Conservation (phyloP, 2,113 vertebrate species). For the Carlito syrichta region DNA sequence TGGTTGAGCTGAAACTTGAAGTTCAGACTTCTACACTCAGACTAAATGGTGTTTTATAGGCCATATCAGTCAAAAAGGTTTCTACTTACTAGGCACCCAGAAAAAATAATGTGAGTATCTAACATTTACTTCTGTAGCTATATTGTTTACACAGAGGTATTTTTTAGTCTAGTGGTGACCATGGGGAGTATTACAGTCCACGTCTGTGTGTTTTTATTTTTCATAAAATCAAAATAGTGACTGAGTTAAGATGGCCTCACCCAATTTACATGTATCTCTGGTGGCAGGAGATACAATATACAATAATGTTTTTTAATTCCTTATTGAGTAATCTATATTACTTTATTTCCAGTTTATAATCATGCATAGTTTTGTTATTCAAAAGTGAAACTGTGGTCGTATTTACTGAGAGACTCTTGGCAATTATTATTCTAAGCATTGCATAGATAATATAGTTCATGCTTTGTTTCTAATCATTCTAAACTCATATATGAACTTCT, state of each 20-base stretch:
- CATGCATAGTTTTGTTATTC: not conserved
- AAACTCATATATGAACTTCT: slow-evolving; percentile 1
- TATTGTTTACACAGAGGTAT: not conserved
- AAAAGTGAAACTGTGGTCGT: not conserved
- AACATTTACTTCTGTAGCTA: not conserved
- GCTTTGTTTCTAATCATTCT: not conserved
- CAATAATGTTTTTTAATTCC: not conserved
- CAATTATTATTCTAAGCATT: not conserved
- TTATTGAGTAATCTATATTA: not conserved
- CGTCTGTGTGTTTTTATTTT: not conserved
- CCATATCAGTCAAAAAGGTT: not conserved
- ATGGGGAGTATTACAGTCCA: not conserved
- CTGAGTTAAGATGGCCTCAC: not conserved
- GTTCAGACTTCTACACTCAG: not conserved
- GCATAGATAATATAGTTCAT: not conserved
- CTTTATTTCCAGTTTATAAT: slow-evolving; percentile 27
- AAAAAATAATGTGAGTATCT: not conserved
- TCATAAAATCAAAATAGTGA: not conserved
- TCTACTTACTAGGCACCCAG: not conserved
- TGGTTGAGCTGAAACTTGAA: not conserved
- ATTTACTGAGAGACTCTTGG: slow-evolving; percentile 11
- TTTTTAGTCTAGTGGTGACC: not conserved
- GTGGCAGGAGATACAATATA: not conserved
- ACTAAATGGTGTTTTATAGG: not conserved
- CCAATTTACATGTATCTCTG: not conserved